phyloP scores from a whole-genome alignment of 1,140 invertebrate genomes.

The Zaprionus africanus region DNA sequence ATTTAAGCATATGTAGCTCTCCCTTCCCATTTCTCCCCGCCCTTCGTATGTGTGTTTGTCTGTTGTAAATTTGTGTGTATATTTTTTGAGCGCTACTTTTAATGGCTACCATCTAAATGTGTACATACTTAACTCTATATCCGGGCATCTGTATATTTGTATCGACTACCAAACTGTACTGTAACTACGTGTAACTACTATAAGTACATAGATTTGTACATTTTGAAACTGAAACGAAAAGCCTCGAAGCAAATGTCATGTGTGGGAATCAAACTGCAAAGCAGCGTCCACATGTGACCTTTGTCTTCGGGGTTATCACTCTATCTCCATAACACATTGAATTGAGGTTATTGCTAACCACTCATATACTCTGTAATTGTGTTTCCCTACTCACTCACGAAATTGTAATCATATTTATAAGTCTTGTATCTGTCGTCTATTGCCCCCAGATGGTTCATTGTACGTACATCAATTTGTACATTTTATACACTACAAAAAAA shows the following conservation, averaged over 20 bases:
- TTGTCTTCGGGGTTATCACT: not conserved
- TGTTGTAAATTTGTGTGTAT: slow-evolving; percentile 64
- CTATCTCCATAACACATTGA: not conserved
- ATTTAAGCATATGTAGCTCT: not conserved
- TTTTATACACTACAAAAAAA: not conserved
- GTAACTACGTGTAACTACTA: slow-evolving; percentile 6
- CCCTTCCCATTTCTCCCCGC: not conserved
- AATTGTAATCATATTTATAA: not conserved
- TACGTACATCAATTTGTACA: not conserved
- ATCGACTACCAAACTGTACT: slow-evolving; percentile 20
- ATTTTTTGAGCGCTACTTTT: slow-evolving; percentile 76
- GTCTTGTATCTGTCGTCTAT: slow-evolving; percentile 20
- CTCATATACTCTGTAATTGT: not conserved
- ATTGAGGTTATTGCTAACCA: slow-evolving; percentile 7
- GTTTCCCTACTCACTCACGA: not conserved
- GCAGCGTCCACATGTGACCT: slow-evolving; percentile 14
- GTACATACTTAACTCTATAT: slow-evolving; percentile 55
- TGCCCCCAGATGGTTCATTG: not conserved
- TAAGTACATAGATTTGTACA: slow-evolving; percentile 18
- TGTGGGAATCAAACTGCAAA: slow-evolving; percentile 10
- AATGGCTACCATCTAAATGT: slow-evolving; percentile 61
- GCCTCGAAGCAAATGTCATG: not conserved
- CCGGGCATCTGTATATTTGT: slow-evolving; percentile 34
- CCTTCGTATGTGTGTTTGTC: slow-evolving; percentile 23
- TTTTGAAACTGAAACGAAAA: not conserved